phyloP scores from a whole-genome alignment of 2,888 invertebrate species.

The Thalpophila matura region DNA sequence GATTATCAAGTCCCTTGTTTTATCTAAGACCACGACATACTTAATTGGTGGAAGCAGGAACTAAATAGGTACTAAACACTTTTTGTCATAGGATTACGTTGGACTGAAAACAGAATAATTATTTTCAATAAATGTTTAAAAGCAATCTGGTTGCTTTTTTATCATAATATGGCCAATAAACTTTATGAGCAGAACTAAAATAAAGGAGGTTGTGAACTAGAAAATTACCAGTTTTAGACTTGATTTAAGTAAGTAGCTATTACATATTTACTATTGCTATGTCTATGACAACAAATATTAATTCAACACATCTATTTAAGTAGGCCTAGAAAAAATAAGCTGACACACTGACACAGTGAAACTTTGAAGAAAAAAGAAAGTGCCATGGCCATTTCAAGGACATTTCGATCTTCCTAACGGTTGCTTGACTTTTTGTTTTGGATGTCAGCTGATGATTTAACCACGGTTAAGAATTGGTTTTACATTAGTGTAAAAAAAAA shows the following conservation, averaged over 20 bases:
- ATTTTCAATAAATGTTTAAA: too few relatives aligned
- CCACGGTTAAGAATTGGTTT: not conserved
- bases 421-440: conserved; percentile 6
- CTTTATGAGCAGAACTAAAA: conserved; percentile 23
- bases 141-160: too few relatives aligned
- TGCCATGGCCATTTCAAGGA: conserved; percentile 54
- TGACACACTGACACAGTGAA: conserved; percentile 60
- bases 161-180: too few relatives aligned
- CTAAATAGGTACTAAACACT: too few relatives aligned
- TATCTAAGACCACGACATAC: too few relatives aligned
- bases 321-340: conserved; percentile 37
- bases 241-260: conserved; percentile 10
- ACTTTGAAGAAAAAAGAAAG: conserved; percentile 62
- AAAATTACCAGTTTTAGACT: conserved; percentile 2
- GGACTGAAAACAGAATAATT: too few relatives aligned
- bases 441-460: not conserved
- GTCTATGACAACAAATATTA: conserved; percentile 5
- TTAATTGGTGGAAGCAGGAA: too few relatives aligned
- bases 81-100: too few relatives aligned
- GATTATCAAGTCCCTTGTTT: too few relatives aligned
- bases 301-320: conserved; percentile 3
- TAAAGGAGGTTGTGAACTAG: conserved; percentile 5
- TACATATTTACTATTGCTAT: conserved; percentile 13
- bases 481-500: not conserved
- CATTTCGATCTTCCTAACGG: conserved; percentile 38